A percentile compares a stretch with the other conserved stretches of the same genome.
phyloP scores from a whole-genome alignment of 2,797 vertebrate genomes.

The Tenualosa ilisha region DNA sequence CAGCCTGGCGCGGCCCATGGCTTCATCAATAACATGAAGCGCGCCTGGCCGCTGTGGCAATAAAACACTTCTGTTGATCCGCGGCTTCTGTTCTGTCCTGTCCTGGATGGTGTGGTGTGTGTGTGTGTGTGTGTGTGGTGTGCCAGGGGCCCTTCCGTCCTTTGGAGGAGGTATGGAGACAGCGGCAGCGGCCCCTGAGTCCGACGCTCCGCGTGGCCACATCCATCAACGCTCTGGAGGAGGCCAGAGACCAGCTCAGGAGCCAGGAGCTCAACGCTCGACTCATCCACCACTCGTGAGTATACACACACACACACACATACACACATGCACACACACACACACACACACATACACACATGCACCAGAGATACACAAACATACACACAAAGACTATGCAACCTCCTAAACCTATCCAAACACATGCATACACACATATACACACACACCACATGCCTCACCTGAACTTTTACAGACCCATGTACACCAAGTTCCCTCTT shows the following conservation, averaged over 20 bases:
- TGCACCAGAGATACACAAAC: neutral
- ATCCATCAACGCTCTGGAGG: constrained; percentile 71
- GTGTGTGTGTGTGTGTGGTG: constrained; percentile 1
- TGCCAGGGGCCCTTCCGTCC: constrained; percentile 82
- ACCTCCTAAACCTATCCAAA: neutral
- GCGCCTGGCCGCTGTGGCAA: constrained; percentile 34
- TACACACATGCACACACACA: constrained; percentile 2
- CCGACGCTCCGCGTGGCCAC: constrained; percentile 76
- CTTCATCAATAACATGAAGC: constrained; percentile 48
- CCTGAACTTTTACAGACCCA: too few relatives aligned
- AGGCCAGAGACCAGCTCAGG: constrained; percentile 67
- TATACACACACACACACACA: constrained; percentile 39
- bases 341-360: constrained; percentile 26
- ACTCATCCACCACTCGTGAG: constrained; percentile 73
- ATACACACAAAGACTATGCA: constrained; percentile 1
- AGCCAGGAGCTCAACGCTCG: constrained; percentile 62
- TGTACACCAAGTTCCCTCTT: neutral
- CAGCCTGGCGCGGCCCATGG: constrained; percentile 39
- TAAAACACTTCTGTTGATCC: constrained; percentile 53
- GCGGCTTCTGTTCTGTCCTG: constrained; percentile 12
- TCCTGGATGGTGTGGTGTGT: neutral
- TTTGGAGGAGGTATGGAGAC: constrained; percentile 74
- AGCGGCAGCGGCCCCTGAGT: constrained; percentile 80
- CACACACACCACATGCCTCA: neutral
- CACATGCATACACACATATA: neutral